phyloP scores from a whole-genome alignment of 1,140 invertebrate species.

The Melipona quadrifasciata region DNA sequence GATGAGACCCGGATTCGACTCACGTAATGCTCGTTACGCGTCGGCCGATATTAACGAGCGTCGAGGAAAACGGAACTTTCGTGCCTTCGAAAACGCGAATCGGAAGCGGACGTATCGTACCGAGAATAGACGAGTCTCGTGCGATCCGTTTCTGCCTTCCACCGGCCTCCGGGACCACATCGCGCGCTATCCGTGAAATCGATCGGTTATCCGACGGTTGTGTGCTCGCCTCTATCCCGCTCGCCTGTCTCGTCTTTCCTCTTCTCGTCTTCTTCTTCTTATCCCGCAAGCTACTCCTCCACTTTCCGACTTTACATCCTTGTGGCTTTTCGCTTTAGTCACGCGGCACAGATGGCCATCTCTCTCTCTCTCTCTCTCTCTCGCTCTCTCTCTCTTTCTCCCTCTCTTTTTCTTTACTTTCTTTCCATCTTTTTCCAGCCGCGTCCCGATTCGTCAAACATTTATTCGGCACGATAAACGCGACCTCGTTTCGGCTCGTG shows the following conservation, averaged over 20 bases:
- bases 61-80: slow-evolving; percentile 62
- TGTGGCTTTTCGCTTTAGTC: not conserved
- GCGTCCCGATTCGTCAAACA: slow-evolving; percentile 41
- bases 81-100: slow-evolving; percentile 67
- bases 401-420: too few relatives aligned
- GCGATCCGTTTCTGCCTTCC: slow-evolving; percentile 4
- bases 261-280: not conserved
- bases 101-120: slow-evolving; percentile 64
- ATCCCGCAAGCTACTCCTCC: not conserved
- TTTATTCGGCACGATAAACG: slow-evolving; percentile 48
- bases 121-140: slow-evolving; percentile 39
- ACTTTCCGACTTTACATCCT: not conserved
- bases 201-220: slow-evolving; percentile 24
- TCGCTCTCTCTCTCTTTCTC: not conserved
- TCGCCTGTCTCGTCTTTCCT: not conserved
- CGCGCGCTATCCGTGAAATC: slow-evolving; percentile 52
- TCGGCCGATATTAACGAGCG: slow-evolving; percentile 70
- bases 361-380: not conserved
- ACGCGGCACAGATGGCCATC: not conserved
- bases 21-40: slow-evolving; percentile 70
- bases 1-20: slow-evolving; percentile 62
- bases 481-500: slow-evolving; percentile 21
- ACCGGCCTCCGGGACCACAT: slow-evolving; percentile 2
- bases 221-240: not conserved
- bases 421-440: not conserved